Evolutionary conservation across 1,140 invertebrate species (phyloP).

Genomic region (Bilobella aurantiaca): DNA sequence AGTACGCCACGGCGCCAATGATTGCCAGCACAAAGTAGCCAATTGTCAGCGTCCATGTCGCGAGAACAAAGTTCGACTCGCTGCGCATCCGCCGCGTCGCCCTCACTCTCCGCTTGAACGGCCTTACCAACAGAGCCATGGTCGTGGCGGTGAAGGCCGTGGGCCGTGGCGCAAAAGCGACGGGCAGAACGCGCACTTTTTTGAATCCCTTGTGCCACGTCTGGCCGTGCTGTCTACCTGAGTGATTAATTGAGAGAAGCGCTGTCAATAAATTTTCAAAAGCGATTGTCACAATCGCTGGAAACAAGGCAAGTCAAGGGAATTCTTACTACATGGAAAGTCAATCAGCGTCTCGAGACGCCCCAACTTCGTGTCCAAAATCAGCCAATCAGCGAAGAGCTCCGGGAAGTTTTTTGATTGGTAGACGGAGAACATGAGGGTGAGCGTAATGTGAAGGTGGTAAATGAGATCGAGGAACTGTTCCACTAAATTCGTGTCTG

Average conservation of each 20-base stretch:
- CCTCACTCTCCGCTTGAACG: not conserved
- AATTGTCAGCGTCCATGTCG: not conserved
- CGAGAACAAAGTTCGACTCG: not conserved
- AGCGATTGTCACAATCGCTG: too few species aligned
- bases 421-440: conserved; percentile 17
- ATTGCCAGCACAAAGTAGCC: not conserved
- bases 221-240: not conserved
- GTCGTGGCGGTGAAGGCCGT: too few species aligned
- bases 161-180: too few species aligned
- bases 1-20: conserved; percentile 17
- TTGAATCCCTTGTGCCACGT: not conserved
- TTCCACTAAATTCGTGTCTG: conserved; percentile 4
- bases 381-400: not conserved
- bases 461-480: conserved; percentile 20
- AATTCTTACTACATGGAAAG: not conserved
- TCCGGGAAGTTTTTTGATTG: conserved; percentile 8
- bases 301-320: too few species aligned
- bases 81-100: not conserved
- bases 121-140: not conserved
- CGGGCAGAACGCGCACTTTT: not conserved
- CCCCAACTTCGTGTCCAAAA: conserved; percentile 5
- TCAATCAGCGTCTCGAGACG: not conserved
- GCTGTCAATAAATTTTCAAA: too few species aligned
- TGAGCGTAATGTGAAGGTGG: conserved; percentile 16
- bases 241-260: not conserved